Base-by-base conservation (phyloP, 2,888 invertebrate species). In the Pachliopta kotzebuea region DNA sequence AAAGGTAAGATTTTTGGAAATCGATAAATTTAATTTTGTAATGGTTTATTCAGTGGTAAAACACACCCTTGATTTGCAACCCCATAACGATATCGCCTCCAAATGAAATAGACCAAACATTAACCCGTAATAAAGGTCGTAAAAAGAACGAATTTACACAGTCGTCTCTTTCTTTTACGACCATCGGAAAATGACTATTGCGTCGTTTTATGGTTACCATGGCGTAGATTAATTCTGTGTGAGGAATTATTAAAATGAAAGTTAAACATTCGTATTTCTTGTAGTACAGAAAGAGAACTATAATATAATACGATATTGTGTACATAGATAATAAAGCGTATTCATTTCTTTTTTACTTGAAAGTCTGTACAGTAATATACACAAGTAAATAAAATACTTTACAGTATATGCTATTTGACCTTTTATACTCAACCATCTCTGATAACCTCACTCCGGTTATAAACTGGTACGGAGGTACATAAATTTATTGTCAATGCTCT, bases 181-280 rank as follows among this genome's bases (percentile, higher is more conserved):
- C 54, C 54, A 63, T 63, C 37, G 54, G 58, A 58, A 63, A 63
- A 63, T 63, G 53, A 63, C 63, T 54, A 63, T 63, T 58, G 49
- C 63, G 45, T 29, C 49, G 54, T 58, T 58, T 63, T 63, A 63
- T 63, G 54, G 58, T 63, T 31, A 59, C 42, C 58, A 31, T 31
- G 50, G 55, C 45, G 49, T 59, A 31, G 59, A 59, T 59, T 63
- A 55, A 42, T 53, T 63, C 42, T 23, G 24, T 57, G 52, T 63
- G 53, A 24, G 14, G 21, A 24, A 49, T 59, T 59, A 52, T 29
- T 31, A 59, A n/a, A 45, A 20, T 26, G 24, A 18, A 1, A 18
- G 8, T 63, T 63, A 24, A 18, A 58, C 21, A 52, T 1, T 62
- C 4, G 24, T 6, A 29, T 24, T 23, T 56, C 8, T 56, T 54